Evolutionary conservation across 2,113 vertebrate species (phyloP).

Genomic region (Nothoprocta pentlandii): DNA sequence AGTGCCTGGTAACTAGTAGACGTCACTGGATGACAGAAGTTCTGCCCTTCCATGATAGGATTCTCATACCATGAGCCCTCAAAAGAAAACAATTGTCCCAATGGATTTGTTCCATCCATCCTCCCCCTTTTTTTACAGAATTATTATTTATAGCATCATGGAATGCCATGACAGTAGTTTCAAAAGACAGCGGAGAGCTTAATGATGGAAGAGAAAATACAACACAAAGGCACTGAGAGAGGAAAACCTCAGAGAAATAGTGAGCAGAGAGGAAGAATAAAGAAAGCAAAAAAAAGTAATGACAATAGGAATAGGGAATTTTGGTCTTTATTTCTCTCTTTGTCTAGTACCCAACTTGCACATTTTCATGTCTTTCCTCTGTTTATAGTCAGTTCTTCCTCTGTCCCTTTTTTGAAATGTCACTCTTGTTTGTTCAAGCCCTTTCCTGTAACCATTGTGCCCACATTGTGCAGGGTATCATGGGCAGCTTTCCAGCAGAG

Average conservation of each 20-base stretch:
- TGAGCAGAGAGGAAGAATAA: not conserved
- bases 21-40: too few relatives aligned
- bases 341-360: not conserved
- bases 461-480: not conserved
- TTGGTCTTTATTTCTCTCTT: not conserved
- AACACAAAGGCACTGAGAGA: not conserved
- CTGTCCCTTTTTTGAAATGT: not conserved
- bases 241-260: not conserved
- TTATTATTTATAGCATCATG: not conserved
- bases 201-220: not conserved
- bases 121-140: not conserved
- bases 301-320: not conserved
- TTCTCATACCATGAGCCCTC: not conserved
- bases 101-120: not conserved
- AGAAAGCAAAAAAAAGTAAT: not conserved
- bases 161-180: not conserved
- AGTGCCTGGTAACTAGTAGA: not conserved
- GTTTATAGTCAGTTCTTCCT: constrained; percentile 24
- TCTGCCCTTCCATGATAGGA: not conserved
- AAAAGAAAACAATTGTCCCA: not conserved
- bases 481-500: constrained; percentile 1
- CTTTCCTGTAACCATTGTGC: constrained; percentile 24
- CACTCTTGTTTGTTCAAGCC: not conserved
- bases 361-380: constrained; percentile 5
- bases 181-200: not conserved